Conservation (phyloP, 2,888 invertebrate genomes). For the Clostera curtula region DNA sequence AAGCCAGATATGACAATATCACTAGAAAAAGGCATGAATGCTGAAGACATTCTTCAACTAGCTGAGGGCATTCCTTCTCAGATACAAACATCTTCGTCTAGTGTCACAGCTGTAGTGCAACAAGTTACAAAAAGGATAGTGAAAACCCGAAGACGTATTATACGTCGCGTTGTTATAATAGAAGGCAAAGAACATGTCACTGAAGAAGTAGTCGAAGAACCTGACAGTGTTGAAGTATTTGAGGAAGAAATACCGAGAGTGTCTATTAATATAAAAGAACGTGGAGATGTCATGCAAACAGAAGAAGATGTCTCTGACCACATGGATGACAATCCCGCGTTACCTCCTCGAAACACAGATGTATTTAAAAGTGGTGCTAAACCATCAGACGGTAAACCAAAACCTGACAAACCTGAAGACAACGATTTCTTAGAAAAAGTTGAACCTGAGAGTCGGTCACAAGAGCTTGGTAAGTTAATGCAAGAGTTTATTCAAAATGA, state of each 20-base stretch:
- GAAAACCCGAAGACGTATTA: conserved; percentile 82
- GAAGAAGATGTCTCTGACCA: conserved; percentile 36
- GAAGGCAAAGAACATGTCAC: conserved; percentile 89
- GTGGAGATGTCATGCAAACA: conserved; percentile 57
- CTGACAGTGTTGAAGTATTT: conserved; percentile 82
- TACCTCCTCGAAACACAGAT: conserved; percentile 23
- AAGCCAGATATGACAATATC: conserved; percentile 76
- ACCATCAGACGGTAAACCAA: conserved; percentile 12
- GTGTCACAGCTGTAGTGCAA: conserved; percentile 86
- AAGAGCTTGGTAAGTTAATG: conserved; percentile 27
- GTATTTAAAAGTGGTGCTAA: conserved; percentile 12
- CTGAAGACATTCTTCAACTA: conserved; percentile 58
- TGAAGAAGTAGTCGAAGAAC: conserved; percentile 90
- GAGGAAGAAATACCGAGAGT: conserved; percentile 83
- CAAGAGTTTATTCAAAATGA: conserved; percentile 45
- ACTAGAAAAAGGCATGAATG: conserved; percentile 72
- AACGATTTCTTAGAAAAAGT: conserved; percentile 17
- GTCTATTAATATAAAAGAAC: conserved; percentile 78
- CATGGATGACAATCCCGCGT: conserved; percentile 27
- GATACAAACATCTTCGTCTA: conserved; percentile 78
- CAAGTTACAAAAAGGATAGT: conserved; percentile 87
- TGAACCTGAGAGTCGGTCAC: conserved; percentile 11
- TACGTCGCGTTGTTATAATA: conserved; percentile 83
- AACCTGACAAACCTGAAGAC: conserved; percentile 12
- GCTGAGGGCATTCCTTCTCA: conserved; percentile 56